Evolutionary conservation across 1,140 invertebrate genomes (phyloP), one percentile per base, ranked within the genome.

Genomic region (Maconellicoccus hirsutus): DNA sequence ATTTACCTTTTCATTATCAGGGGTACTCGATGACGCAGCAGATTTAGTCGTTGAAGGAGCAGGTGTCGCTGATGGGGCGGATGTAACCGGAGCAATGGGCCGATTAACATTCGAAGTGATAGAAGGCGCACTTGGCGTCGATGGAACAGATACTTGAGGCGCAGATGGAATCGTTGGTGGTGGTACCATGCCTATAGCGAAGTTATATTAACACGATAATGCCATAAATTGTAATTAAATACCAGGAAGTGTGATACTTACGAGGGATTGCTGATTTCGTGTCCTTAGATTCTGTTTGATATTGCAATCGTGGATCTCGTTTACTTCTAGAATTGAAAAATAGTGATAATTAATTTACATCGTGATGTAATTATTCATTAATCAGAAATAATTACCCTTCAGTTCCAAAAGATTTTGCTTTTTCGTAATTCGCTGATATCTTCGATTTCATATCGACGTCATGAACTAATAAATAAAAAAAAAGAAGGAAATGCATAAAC

Each of bases 1-100:
- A 59, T 59, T 22, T 73, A 72, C 23, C 71, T 74, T 81, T 77
- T 83, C 80, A 52, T 81, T 82, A 77, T 85, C 83, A 7, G 52
- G 59, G 16, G 72, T 70, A 22, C 39, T 39, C 12, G n/a, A 25
- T 0, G 70, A 8, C 59, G 59, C 70, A 66, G 61, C 21, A 16
- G 61, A 16, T 25, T 23, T 26, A 26, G 61, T 25, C 22, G 19
- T 25, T 23, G 25, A 66, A 23, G 6, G 61, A 22, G 42, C n/a
- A 52, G 42, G 2, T 16, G 42, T 8, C 2, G 42, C 12, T 16
- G n/a, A 14, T 4, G 42, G 2, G n/a, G 42, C 2, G 4, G 42
- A 16, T 8, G 42, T 19, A 52, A 52, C 42, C 12, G 42, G 42
- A 16, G 42, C 42, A 14, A 3, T 3, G n/a, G 42, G 10, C 3